Evolutionary conservation across 2,797 vertebrate species (phyloP).

Genomic region (Erpetoichthys calabaricus): DNA sequence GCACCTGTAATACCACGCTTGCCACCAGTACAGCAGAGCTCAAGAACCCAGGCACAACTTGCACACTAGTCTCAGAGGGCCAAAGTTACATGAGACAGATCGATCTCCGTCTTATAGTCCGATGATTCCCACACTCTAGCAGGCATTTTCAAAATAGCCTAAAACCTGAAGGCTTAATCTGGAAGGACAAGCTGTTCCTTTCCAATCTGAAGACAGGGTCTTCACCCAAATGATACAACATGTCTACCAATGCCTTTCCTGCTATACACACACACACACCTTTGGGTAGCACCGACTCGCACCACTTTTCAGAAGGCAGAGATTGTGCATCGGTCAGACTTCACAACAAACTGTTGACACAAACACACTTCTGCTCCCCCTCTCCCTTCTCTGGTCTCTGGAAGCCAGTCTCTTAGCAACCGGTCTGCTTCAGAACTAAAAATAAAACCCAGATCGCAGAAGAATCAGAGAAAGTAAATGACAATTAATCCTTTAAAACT

Average conservation of each 20-base stretch:
- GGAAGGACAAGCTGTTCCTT: too few species aligned
- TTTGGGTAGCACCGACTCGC: slow-evolving; percentile 44
- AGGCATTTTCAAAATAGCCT: too few species aligned
- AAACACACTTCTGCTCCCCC: slow-evolving; percentile 21
- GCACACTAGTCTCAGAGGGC: too few species aligned
- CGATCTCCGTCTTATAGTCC: too few species aligned
- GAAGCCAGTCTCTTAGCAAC: slow-evolving; percentile 55
- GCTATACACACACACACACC: too few species aligned
- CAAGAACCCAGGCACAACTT: too few species aligned
- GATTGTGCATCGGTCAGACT: slow-evolving; percentile 33
- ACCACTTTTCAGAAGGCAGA: slow-evolving; percentile 44
- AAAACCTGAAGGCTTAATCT: too few species aligned
- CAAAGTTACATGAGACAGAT: too few species aligned
- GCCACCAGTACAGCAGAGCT: too few species aligned
- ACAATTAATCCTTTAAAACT: slow-evolving; percentile 58
- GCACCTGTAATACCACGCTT: too few species aligned
- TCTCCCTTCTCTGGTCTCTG: slow-evolving; percentile 30
- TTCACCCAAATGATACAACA: slow-evolving; percentile 18
- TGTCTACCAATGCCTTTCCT: slow-evolving; percentile 18
- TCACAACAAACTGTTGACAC: slow-evolving; percentile 44
- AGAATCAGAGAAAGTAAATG: slow-evolving; percentile 49
- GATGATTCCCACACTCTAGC: too few species aligned
- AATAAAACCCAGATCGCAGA: slow-evolving; percentile 42
- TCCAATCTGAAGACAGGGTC: not conserved
- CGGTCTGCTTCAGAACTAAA: slow-evolving; percentile 63